phyloP scores from a whole-genome alignment of 1,140 invertebrate genomes.

The Matsumurasca onukii region DNA sequence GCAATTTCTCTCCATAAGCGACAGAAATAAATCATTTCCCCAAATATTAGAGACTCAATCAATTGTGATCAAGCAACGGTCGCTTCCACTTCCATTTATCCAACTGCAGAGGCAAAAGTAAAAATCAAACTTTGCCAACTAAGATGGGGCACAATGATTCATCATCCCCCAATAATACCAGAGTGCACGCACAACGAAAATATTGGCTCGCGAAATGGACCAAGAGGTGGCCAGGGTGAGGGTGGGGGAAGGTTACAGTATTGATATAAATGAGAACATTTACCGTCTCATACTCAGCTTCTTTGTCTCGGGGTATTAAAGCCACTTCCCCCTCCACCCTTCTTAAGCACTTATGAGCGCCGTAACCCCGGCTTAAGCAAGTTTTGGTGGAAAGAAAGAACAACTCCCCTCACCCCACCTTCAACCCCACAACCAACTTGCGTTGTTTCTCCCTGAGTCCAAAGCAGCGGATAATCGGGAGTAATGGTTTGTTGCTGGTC shows the following conservation, averaged over 20 bases:
- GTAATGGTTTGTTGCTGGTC: conserved; percentile 33
- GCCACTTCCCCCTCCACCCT: neutral
- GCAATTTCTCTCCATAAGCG: conserved; percentile 11
- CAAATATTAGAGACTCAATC: neutral
- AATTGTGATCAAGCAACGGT: conserved; percentile 4
- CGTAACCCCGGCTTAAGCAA: conserved; percentile 19
- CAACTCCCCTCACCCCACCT: no score
- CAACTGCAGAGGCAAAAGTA: conserved; percentile 7
- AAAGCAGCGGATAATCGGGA: conserved; percentile 33
- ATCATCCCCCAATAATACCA: neutral
- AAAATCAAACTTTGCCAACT: neutral
- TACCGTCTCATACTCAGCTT: neutral
- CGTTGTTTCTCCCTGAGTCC: no score
- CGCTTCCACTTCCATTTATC: neutral
- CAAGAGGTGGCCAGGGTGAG: neutral
- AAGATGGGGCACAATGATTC: conserved; percentile 16
- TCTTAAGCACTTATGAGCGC: conserved; percentile 4
- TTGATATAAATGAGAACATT: conserved; percentile 17
- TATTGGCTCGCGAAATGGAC: neutral
- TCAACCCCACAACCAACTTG: no score
- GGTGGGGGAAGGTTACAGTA: conserved; percentile 2
- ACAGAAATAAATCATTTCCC: conserved; percentile 15
- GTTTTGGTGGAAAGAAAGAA: conserved; percentile 7
- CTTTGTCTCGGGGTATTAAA: conserved; percentile 14
- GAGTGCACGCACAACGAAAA: no score